phyloP scores from a whole-genome alignment of 2,888 invertebrate species.

The Gandaritis pyraliata region DNA sequence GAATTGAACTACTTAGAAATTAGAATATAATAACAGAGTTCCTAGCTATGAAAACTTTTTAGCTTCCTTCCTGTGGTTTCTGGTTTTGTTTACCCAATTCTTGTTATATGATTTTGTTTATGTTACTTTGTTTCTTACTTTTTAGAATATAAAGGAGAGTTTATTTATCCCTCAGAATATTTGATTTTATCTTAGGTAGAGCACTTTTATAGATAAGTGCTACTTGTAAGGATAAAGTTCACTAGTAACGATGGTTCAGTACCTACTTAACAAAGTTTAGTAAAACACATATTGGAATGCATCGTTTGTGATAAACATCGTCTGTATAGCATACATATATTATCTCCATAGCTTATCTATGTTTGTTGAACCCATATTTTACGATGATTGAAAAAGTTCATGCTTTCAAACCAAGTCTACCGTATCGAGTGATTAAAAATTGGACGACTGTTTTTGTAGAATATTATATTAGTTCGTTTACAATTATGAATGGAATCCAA shows the following conservation, averaged over 20 bases:
- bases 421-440: conserved; percentile 6
- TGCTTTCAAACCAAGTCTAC: conserved; percentile 17
- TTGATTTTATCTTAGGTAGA: neutral
- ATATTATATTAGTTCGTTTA: neutral
- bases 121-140: conserved; percentile 5
- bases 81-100: neutral
- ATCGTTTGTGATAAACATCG: neutral
- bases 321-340: too few species aligned
- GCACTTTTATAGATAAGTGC: neutral
- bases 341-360: neutral
- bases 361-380: conserved; percentile 23
- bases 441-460: neutral
- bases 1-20: conserved; percentile 14
- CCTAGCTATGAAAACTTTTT: conserved; percentile 1
- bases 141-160: neutral
- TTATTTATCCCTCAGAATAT: neutral
- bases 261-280: neutral
- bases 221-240: neutral
- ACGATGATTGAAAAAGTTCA: conserved; percentile 16
- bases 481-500: neutral
- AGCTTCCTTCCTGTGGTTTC: conserved; percentile 1
- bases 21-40: conserved; percentile 9
- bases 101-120: conserved; percentile 3
- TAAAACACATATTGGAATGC: neutral
- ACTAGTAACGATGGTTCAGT: neutral